Percentiles rank a stretch among this genome's conserved stretches.
Conservation (phyloP, 2,113 vertebrate species). For the Oophaga pumilio region DNA sequence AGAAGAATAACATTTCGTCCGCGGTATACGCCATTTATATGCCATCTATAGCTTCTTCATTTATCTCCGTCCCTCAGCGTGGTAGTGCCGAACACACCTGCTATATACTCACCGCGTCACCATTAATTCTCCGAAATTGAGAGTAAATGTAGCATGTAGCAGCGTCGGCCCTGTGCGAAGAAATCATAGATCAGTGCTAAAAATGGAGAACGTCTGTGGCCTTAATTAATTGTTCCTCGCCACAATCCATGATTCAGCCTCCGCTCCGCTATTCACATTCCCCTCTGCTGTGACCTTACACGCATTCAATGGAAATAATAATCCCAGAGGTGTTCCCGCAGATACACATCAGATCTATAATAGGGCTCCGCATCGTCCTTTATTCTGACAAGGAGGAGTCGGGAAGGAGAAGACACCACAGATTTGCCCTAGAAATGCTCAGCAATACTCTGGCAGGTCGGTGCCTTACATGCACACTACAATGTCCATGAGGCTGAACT, state of each 20-base stretch:
- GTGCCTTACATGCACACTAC: neutral
- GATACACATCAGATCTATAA: neutral
- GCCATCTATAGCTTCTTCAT: neutral
- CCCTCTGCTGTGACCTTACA: conserved; percentile 13
- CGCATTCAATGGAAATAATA: neutral
- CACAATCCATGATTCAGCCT: neutral
- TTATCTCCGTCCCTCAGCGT: neutral
- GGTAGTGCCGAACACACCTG: neutral
- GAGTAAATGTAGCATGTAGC: neutral
- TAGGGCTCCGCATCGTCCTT: neutral
- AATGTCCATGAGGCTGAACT: too few relatives aligned
- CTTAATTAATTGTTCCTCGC: neutral
- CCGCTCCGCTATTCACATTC: neutral
- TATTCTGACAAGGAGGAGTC: neutral
- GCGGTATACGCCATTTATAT: neutral
- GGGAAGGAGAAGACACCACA: too few relatives aligned
- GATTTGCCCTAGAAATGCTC: neutral
- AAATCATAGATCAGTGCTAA: neutral
- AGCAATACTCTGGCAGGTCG: neutral
- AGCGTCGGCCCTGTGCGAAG: neutral
- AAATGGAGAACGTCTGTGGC: neutral
- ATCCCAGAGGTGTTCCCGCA: neutral
- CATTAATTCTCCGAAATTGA: neutral
- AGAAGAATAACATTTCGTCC: neutral
- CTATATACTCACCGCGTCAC: neutral